These are phyloP conservation scores for Arremon brunneinucha DNA, from an alignment of 2,797 vertebrate species.

Conservation along the genomic window DNA sequence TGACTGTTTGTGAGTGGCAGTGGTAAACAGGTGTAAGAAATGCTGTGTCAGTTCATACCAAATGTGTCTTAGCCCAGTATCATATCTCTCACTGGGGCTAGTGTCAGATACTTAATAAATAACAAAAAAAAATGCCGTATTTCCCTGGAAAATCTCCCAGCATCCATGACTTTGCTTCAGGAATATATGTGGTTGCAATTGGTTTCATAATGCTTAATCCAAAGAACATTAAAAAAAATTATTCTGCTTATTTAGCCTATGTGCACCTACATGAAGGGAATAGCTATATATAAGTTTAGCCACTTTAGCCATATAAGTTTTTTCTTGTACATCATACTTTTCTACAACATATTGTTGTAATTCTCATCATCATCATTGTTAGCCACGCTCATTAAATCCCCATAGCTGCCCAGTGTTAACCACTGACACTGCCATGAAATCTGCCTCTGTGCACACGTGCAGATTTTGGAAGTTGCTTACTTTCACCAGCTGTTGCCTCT, in stretches of 20 bases:
- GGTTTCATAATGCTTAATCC: background rate
- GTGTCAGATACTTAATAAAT: background rate
- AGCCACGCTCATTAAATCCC: rapidly evolving
- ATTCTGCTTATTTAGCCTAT: background rate
- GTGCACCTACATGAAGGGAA: background rate
- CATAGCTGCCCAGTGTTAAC: background rate
- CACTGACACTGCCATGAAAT: background rate
- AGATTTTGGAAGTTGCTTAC: background rate
- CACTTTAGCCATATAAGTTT: background rate
- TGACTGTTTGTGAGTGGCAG: background rate
- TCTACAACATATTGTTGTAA: background rate
- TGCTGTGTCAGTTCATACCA: background rate
- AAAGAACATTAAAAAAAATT: background rate
- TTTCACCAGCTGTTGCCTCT: background rate
- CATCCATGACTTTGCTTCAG: background rate
- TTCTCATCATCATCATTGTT: rapidly evolving
- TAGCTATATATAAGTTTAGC: background rate
- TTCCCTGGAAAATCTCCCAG: background rate
- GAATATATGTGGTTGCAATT: background rate
- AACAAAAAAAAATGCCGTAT: background rate
- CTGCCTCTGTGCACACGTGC: background rate
- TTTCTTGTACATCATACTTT: background rate
- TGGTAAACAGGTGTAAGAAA: background rate
- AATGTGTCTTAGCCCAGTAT: background rate
- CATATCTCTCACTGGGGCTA: background rate